Conservation (phyloP, 1,140 invertebrate genomes). For the Orchestia grillus region DNA sequence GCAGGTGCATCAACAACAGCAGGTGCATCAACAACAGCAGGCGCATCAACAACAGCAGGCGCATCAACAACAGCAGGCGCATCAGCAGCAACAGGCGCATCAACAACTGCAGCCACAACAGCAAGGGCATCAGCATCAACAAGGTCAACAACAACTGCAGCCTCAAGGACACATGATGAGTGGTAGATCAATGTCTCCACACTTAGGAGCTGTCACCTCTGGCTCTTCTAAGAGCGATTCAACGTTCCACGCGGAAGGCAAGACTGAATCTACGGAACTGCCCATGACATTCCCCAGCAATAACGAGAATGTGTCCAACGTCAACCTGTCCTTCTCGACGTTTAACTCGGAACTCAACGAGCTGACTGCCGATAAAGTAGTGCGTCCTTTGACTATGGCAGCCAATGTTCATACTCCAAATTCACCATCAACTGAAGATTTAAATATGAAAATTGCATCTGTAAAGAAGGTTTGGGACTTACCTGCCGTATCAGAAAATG, state of each 20-base stretch:
- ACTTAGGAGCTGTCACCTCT: neutral
- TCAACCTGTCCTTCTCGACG: constrained; percentile 88
- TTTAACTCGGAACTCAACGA: constrained; percentile 82
- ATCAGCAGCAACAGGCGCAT: constrained; percentile 71
- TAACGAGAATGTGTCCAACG: constrained; percentile 84
- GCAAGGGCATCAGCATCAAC: neutral
- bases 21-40: neutral
- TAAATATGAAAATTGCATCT: constrained; percentile 93
- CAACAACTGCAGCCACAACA: neutral
- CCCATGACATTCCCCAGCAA: constrained; percentile 76
- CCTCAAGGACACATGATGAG: constrained; percentile 65
- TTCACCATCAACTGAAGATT: constrained; percentile 84
- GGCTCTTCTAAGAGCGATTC: neutral
- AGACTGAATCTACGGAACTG: constrained; percentile 76
- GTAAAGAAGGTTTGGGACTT: constrained; percentile 89
- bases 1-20: neutral
- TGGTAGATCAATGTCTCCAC: neutral
- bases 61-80: constrained; percentile 59
- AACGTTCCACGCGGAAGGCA: constrained; percentile 17
- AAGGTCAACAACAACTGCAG: constrained; percentile 58
- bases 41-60: neutral
- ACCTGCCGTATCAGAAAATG: constrained; percentile 79
- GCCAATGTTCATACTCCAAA: constrained; percentile 75
- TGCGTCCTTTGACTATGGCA: constrained; percentile 77
- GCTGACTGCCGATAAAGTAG: constrained; percentile 75